Base-by-base conservation (phyloP, 2,797 vertebrate species). In the Monodelphis domestica region DNA sequence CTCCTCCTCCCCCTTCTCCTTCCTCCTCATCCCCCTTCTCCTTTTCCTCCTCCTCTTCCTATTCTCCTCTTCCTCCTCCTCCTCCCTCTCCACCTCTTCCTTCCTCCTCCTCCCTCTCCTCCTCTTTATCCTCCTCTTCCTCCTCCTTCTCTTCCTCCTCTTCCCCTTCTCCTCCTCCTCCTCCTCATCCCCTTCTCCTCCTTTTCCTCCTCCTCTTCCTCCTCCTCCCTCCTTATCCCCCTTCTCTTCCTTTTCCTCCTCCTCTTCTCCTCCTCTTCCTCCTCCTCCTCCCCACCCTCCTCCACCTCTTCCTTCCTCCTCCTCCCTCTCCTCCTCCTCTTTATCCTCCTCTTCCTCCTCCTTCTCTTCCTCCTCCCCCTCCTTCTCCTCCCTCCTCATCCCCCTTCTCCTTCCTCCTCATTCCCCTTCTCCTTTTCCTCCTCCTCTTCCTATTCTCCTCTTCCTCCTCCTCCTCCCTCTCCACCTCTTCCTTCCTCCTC, bases 21-120 rank as follows among this genome's bases (percentile, higher is more conserved):
- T 84, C 70, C 88, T 97, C 97, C 97, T 92, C 98, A 97, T 97
- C 97, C 97, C n/a, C n/a, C n/a, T n/a, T n/a, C n/a, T n/a, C n/a
- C n/a, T n/a, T n/a, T n/a, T 90, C 91, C 54, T 91, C 94, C 70
- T 12, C 10, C 63, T 96, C 97, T 97, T 91, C 97, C 78, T n/a
- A n/a, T n/a, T n/a, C 1, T 84, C 70, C 88, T 97, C 97, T 97
- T 92, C 98, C 97, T 97, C 97, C 97, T 90, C 91, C 54, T 91
- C 94, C 70, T 12, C 10, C 63, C n/a, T n/a, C n/a, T n/a, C n/a
- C n/a, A n/a, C n/a, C n/a, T n/a, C n/a, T n/a, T n/a, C n/a, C 78
- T 1, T 84, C 70, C 88, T 97, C 97, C 97, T 92, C 98, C 97
- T 97, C 97, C 97, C 90, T 91, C 54, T 91, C 94, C 70, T 12